phyloP scores from a whole-genome alignment of 1,140 invertebrate genomes.

The Ganaspis sp. region DNA sequence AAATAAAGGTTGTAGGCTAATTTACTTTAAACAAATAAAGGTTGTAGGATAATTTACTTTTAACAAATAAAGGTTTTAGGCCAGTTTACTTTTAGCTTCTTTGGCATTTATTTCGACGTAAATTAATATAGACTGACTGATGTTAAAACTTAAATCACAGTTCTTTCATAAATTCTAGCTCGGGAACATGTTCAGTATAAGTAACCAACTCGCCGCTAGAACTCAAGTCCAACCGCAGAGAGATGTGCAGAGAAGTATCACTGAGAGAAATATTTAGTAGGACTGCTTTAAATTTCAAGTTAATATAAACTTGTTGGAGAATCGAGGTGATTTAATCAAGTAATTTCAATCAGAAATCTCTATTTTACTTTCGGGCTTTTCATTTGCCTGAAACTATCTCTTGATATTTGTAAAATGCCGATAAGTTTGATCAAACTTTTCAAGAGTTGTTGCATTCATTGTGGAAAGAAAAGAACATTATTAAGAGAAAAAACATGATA shows the following conservation, averaged over 20 bases:
- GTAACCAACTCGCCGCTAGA: constrained; percentile 1
- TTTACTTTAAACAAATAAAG: neutral
- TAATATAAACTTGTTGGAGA: constrained; percentile 10
- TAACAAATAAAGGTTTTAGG: neutral
- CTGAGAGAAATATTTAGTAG: constrained; percentile 25
- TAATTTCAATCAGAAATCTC: neutral
- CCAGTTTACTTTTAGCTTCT: neutral
- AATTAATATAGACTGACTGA: neutral
- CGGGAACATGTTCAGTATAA: constrained; percentile 1
- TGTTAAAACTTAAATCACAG: constrained; percentile 25
- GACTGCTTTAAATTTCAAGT: constrained; percentile 20
- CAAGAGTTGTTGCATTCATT: too few species aligned
- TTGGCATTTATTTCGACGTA: neutral
- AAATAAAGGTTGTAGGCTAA: too few species aligned
- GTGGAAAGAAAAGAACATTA: too few species aligned
- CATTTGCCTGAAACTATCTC: neutral
- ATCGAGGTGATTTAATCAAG: constrained; percentile 19
- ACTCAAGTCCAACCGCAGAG: constrained; percentile 1
- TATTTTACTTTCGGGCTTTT: constrained; percentile 10
- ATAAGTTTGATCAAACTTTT: too few species aligned
- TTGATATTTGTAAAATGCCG: too few species aligned
- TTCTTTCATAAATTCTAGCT: constrained; percentile 19
- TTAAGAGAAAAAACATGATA: too few species aligned
- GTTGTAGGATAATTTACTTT: neutral
- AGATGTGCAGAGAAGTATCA: neutral